Percentiles rank a stretch among this genome's conserved stretches.
phyloP scores from a whole-genome alignment of 2,113 vertebrate species.

The Gasterosteus aculeatus region DNA sequence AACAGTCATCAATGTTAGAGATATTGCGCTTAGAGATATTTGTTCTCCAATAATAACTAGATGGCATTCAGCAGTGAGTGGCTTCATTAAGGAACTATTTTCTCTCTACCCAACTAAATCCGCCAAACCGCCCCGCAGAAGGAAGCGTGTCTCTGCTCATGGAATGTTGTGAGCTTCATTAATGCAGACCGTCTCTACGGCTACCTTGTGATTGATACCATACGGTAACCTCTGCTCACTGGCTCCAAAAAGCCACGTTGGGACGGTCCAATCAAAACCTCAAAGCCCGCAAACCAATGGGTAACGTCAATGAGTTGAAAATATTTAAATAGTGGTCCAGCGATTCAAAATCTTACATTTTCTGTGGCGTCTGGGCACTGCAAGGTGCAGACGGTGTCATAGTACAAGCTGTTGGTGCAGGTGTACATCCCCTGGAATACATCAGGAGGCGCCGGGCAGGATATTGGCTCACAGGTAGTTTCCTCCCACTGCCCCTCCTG shows the following conservation, averaged over 20 bases:
- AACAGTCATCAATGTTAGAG: not conserved
- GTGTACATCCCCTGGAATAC: constrained; percentile 95
- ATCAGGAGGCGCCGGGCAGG: constrained; percentile 84
- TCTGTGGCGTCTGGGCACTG: constrained; percentile 80
- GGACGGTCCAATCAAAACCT: no score
- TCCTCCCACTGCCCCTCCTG: constrained; percentile 89
- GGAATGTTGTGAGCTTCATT: not conserved
- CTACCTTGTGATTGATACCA: no score
- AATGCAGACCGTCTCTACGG: no score
- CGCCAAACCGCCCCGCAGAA: no score
- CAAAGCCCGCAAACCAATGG: no score
- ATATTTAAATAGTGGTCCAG: no score
- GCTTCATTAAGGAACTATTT: no score
- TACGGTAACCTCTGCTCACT: no score
- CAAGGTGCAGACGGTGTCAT: constrained; percentile 87
- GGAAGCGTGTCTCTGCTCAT: no score
- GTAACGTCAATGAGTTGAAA: no score
- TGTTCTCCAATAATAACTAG: not conserved
- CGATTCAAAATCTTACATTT: constrained; percentile 78
- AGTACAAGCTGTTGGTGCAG: constrained; percentile 88
- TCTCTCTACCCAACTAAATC: no score
- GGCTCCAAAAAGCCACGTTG: no score
- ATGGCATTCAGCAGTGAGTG: not conserved
- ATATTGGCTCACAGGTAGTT: constrained; percentile 85
- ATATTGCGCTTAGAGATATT: not conserved